These are phyloP conservation scores for Cryptoblepharus egeriae DNA, from an alignment of 2,797 vertebrate species.

Conservation along the genomic window DNA sequence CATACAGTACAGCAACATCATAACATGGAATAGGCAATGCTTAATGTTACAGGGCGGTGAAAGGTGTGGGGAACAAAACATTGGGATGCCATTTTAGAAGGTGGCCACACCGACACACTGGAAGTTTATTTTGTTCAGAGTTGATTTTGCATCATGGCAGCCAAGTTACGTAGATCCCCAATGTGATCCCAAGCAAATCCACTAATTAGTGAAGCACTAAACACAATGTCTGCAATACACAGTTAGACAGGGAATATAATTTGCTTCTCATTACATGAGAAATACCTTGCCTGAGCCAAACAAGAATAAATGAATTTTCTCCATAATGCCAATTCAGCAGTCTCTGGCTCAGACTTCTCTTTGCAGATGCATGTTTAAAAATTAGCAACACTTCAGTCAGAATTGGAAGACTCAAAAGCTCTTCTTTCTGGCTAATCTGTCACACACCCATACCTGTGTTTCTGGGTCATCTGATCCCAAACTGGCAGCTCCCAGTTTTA, in stretches of 20 bases:
- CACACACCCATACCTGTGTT: constrained; percentile 87
- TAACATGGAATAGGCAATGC: neutral
- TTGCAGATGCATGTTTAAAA: too few species aligned
- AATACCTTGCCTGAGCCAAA: too few species aligned
- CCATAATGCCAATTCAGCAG: too few species aligned
- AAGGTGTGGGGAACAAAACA: neutral
- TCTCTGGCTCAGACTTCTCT: too few species aligned
- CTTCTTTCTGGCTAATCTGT: neutral
- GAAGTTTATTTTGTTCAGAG: too few species aligned
- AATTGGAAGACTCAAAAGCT: too few species aligned
- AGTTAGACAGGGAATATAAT: neutral
- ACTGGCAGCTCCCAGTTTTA: constrained; percentile 95
- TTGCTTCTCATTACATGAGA: neutral
- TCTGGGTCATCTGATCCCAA: constrained; percentile 96
- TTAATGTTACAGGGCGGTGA: too few species aligned
- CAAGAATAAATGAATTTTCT: too few species aligned
- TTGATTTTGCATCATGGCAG: too few species aligned
- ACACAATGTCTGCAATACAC: neutral
- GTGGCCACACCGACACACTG: neutral
- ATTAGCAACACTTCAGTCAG: too few species aligned
- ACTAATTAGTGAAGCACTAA: neutral
- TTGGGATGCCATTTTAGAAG: neutral
- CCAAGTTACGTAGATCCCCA: too few species aligned
- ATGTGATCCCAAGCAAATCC: too few species aligned
- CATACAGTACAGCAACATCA: neutral